Evolutionary conservation across 37 sponge, comb jelly and placozoan species (phyloP).

Genomic region (Chondrilla cf. caribensis): DNA sequence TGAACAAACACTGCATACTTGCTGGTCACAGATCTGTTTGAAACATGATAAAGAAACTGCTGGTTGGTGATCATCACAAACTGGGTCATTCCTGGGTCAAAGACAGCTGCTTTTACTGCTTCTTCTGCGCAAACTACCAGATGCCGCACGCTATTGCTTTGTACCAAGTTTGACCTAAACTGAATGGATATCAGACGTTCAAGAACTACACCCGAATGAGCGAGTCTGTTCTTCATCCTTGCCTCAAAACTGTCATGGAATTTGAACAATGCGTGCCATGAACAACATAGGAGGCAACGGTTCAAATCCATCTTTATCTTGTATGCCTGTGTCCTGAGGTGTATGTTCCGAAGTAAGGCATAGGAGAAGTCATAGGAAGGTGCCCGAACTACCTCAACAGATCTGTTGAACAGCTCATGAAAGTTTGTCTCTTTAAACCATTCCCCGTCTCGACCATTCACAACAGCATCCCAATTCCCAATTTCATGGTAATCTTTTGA

Average conservation of each 20-base stretch:
- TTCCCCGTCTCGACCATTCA: conserved; percentile 7
- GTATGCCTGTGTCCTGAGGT: conserved; percentile 35
- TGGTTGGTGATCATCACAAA: conserved; percentile 23
- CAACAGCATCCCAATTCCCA: conserved; percentile 47
- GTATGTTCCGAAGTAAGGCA: conserved; percentile 43
- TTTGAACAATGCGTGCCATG: conserved; percentile 50
- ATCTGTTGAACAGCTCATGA: conserved; percentile 20
- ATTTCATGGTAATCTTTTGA: conserved; percentile 34
- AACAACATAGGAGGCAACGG: conserved; percentile 52
- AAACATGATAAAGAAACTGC: conserved; percentile 11
- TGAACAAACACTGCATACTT: conserved; percentile 7
- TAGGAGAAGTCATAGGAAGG: conserved; percentile 53
- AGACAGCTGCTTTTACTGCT: conserved; percentile 20
- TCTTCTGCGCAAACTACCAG: conserved; percentile 30
- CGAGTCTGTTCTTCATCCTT: conserved; percentile 33
- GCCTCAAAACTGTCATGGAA: conserved; percentile 31
- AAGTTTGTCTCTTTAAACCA: conserved; percentile 62
- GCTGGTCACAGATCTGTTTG: neutral
- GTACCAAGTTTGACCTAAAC: neutral
- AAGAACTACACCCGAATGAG: too few relatives aligned
- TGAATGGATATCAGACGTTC: neutral
- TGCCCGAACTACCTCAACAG: conserved; percentile 47
- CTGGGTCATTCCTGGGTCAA: neutral
- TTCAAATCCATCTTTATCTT: conserved; percentile 35
- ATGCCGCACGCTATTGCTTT: neutral